phyloP scores from a whole-genome alignment of 2,888 invertebrate genomes.

The Linnaemya tessellans region DNA sequence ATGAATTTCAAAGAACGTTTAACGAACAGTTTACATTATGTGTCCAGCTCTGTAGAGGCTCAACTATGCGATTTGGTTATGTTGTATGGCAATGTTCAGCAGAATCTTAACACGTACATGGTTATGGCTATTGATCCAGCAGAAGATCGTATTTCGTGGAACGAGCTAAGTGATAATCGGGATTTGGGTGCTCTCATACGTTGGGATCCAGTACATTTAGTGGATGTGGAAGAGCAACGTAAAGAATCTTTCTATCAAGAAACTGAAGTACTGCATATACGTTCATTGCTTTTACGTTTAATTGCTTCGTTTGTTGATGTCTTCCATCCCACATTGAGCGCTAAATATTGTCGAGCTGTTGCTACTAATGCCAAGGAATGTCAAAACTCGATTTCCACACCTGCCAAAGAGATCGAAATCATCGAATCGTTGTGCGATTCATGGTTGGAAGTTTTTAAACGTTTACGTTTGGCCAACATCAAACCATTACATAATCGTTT shows the following conservation, averaged over 20 bases:
- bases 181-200: conserved; percentile 89
- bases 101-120: conserved; percentile 84
- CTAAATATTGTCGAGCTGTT: conserved; percentile 66
- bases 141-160: conserved; percentile 86
- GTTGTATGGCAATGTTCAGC: conserved; percentile 81
- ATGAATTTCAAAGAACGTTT: conserved; percentile 92
- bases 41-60: conserved; percentile 87
- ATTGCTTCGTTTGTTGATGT: conserved; percentile 81
- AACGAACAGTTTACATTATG: conserved; percentile 92
- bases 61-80: conserved; percentile 88
- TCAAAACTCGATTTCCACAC: conserved; percentile 56
- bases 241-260: conserved; percentile 82
- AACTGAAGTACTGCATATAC: conserved; percentile 80
- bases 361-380: conserved; percentile 70
- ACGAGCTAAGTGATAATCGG: conserved; percentile 88
- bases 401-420: conserved; percentile 76
- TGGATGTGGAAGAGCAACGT: conserved; percentile 77
- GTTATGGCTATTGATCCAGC: conserved; percentile 86
- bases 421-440: conserved; percentile 79
- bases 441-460: conserved; percentile 81
- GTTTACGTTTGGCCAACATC: conserved; percentile 79
- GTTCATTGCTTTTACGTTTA: conserved; percentile 80
- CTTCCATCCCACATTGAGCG: conserved; percentile 76
- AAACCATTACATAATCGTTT: conserved; percentile 80
- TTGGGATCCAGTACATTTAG: conserved; percentile 86